A percentile compares a stretch with the other conserved stretches of the same genome.
phyloP scores from a whole-genome alignment of 2,888 invertebrate genomes.

The Mythimna pallens region DNA sequence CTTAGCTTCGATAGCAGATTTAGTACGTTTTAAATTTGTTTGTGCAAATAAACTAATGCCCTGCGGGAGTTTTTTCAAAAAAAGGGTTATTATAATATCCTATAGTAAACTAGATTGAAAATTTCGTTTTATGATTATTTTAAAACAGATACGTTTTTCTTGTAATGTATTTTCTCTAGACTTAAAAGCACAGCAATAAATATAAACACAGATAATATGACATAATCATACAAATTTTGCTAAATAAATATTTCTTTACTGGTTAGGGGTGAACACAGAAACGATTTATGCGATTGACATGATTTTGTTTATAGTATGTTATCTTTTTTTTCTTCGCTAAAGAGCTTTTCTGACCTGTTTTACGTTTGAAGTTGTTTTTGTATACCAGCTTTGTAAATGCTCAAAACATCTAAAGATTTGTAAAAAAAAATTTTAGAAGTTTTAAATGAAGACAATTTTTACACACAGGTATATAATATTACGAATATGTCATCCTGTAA shows the following conservation, averaged over 20 bases:
- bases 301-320: slow-evolving; percentile 13
- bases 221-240: slow-evolving; percentile 24
- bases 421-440: not conserved
- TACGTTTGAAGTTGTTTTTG: not conserved
- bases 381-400: not conserved
- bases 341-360: slow-evolving; percentile 23
- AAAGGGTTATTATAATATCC: slow-evolving; percentile 35
- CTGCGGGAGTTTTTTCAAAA: slow-evolving; percentile 27
- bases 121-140: slow-evolving; percentile 1
- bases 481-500: not conserved
- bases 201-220: slow-evolving; percentile 24
- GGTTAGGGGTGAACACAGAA: slow-evolving; percentile 3
- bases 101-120: slow-evolving; percentile 41
- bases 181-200: slow-evolving; percentile 22
- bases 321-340: not conserved
- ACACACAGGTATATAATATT: not conserved
- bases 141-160: slow-evolving; percentile 4
- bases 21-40: slow-evolving; percentile 35
- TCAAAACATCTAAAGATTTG: not conserved
- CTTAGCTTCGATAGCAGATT: slow-evolving; percentile 52
- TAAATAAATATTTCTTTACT: slow-evolving; percentile 14
- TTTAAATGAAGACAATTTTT: not conserved
- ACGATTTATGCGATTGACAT: slow-evolving; percentile 36
- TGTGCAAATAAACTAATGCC: slow-evolving; percentile 40
- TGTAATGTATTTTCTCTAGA: slow-evolving; percentile 17